Conservation (phyloP, 2,888 invertebrate species). For the Polyommatus icarus region DNA sequence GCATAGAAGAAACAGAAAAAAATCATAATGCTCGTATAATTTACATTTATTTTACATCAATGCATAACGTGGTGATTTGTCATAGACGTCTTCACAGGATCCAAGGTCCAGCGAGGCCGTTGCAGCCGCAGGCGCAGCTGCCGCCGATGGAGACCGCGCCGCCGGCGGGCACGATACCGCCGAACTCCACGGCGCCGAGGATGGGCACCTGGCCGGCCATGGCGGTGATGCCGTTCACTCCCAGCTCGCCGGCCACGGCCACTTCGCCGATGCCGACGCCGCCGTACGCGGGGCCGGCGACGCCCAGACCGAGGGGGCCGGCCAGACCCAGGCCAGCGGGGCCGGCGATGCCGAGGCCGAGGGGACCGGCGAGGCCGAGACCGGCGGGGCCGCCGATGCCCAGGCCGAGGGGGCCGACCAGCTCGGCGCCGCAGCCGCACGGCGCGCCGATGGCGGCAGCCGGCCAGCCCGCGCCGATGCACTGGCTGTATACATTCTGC, state of each 20-base stretch:
- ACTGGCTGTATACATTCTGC: constrained; percentile 36
- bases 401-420: constrained; percentile 37
- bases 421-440: constrained; percentile 34
- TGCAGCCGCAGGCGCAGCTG: constrained; percentile 44
- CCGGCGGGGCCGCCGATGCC: constrained; percentile 35
- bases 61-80: not conserved
- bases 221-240: constrained; percentile 45
- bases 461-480: constrained; percentile 31
- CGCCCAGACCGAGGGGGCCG: constrained; percentile 9
- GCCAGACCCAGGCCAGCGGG: constrained; percentile 16
- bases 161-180: constrained; percentile 44
- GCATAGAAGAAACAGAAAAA: no score
- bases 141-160: constrained; percentile 48
- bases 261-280: constrained; percentile 27
- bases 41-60: not conserved
- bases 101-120: constrained; percentile 31
- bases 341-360: constrained; percentile 32
- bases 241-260: constrained; percentile 44
- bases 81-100: constrained; percentile 15
- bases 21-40: not conserved
- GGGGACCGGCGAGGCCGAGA: constrained; percentile 35
- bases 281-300: constrained; percentile 21
- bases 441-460: constrained; percentile 35
- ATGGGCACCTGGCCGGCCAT: constrained; percentile 51
- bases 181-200: constrained; percentile 47